Evolutionary conservation across 2,113 vertebrate species (phyloP), one percentile per base, ranked within the genome.

Genomic region (Neolamprologus sp.): DNA sequence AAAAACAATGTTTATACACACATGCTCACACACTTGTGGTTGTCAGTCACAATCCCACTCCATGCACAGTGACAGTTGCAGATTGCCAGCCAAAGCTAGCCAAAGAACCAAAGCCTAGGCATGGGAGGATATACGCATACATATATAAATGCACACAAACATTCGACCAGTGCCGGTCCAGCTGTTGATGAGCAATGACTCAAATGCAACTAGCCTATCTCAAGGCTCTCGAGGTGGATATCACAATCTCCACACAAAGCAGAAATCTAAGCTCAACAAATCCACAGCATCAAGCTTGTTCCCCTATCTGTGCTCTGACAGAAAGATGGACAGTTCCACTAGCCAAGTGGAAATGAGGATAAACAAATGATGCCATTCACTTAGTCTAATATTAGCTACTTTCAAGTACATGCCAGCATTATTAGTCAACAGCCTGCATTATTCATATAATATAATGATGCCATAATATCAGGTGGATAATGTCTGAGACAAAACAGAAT

Each of bases 21-120:
- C 42, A 71, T 57, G 83, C 51, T 85, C 73, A 85, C 51, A 58
- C 23, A 90, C 23, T 5, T 75, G 23, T 49, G 71, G 42, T 19
- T 75, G 89, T 87, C 89, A 93, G 88, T 93, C 90, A 93, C 51
- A 47, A 53, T 73, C 57, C n/a, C 40, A 89, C 82, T 91, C 30
- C 75, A 88, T 89, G 33, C 73, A 87, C 87, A 89, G 78, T 89
- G 90, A 94, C 88, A 85, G 58, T 54, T 19, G 37, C 85, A 93
- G 85, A 93, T 87, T 84, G 85, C 10, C 17, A 90, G 75, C 58
- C 85, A 80, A 83, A 87, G 51, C 82, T 81, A 53, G 87, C 91
- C 89, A 93, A 54, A 90, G 85, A 92, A 85, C 78, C 80, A 51
- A 63, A 84, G 80, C 65, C 80, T 78, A 90, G 81, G 79, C 75